Base-by-base conservation (phyloP, 2,888 invertebrate species). In the Erebia aethiops region DNA sequence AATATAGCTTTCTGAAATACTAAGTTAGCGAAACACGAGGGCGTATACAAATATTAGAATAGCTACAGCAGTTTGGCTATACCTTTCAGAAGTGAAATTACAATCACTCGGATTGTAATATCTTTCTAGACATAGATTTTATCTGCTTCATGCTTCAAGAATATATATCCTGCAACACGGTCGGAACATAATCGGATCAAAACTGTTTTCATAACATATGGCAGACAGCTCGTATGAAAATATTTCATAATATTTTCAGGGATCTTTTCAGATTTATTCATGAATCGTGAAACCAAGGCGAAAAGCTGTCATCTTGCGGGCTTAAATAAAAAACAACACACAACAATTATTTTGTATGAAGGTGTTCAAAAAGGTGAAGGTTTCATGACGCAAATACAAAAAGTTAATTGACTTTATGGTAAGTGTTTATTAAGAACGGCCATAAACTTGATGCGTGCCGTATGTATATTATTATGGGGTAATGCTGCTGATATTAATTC, bases 211-310 rank as follows among this genome's bases (percentile, higher is more conserved):
- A 65, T 74, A 71, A 70, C 77, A 73, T 67, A 69, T 75, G 74
- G 76, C 74, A 68, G 66, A 63, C 72, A 69, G 61, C 63, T 69
- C 74, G 71, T 73, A 68, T 69, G 67, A 71, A 75, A 75, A 76
- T 70, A 69, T 76, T 71, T 67, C 58, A 71, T 68, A 67, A 71
- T 35, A 7, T 26, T 57, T 41, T 61, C 61, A 11, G 41, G 16
- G 18, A 13, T 18, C 43, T 18, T 41, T 49, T 49, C 60, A 16
- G 60, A 60, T n/a, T 60, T 60, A 60, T 60, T 60, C 60, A 60
- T 60, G 60, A 60, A 41, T 43, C 41, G n/a, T 9, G 41, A 41
- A 41, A 41, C 41, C 16, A 43, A 43, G 16, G 10, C 11, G 58
- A 5, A 21, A 41, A 41, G 35, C 41, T 60, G 57, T 1, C 57